Evolutionary conservation across 2,888 invertebrate genomes (phyloP).

Genomic region (Meteorus cinctellus): DNA sequence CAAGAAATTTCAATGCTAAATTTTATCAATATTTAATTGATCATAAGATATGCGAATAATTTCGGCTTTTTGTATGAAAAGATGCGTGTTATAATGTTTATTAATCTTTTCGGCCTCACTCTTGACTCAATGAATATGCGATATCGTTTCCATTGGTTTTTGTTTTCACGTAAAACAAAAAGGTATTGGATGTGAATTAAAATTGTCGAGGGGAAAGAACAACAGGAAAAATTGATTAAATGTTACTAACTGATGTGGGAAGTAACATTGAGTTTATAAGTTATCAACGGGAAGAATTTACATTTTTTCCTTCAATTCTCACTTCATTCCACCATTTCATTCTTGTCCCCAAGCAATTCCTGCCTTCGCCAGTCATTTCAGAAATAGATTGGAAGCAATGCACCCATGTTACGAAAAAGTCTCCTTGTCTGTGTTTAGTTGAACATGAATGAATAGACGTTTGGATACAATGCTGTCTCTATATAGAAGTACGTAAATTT

Average conservation of each 20-base stretch:
- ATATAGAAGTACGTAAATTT: background rate
- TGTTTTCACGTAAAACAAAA: no score
- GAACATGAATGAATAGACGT: slow-evolving; percentile 68
- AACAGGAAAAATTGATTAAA: background rate
- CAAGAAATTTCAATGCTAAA: no score
- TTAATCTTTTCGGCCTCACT: no score
- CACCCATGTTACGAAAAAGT: slow-evolving; percentile 64
- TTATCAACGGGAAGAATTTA: background rate
- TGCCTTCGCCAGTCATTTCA: slow-evolving; percentile 26
- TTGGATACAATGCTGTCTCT: background rate
- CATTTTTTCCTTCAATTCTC: background rate
- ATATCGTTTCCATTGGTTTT: no score
- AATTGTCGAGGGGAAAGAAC: no score
- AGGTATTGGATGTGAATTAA: no score
- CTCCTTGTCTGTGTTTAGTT: slow-evolving; percentile 44
- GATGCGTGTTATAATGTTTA: no score
- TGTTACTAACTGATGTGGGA: background rate
- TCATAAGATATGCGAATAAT: no score
- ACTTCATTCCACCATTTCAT: slow-evolving; percentile 16
- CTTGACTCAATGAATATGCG: no score
- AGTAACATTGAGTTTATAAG: background rate
- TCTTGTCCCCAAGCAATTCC: background rate
- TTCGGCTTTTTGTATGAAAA: no score
- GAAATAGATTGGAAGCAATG: slow-evolving; percentile 68
- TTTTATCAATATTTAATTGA: no score